phyloP scores from a whole-genome alignment of 2,113 vertebrate genomes.

The Hymenochirus boettgeri region DNA sequence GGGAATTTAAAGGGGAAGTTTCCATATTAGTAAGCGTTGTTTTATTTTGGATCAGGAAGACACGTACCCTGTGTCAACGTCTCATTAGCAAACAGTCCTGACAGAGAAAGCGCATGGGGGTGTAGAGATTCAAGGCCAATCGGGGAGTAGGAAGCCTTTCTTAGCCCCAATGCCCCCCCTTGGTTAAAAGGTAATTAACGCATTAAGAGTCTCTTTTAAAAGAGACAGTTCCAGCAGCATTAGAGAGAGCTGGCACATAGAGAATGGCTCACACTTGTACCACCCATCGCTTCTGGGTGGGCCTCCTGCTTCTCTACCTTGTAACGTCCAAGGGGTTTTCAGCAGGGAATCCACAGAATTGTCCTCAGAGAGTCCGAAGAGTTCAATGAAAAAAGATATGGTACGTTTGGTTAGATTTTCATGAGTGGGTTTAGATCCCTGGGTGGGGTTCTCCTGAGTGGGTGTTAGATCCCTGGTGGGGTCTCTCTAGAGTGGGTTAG shows the following conservation, averaged over 20 bases:
- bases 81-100: neutral
- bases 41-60: no score
- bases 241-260: neutral
- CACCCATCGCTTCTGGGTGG: neutral
- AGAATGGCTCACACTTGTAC: neutral
- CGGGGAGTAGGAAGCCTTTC: neutral
- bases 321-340: neutral
- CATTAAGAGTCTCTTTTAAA: neutral
- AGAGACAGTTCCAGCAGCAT: neutral
- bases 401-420: slow-evolving; percentile 13
- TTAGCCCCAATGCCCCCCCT: neutral
- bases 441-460: neutral
- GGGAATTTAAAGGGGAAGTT: no score
- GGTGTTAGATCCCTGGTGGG: neutral
- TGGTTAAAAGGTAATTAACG: neutral
- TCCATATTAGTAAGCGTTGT: no score
- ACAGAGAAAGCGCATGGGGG: neutral
- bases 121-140: slow-evolving; percentile 11
- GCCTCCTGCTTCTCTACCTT: slow-evolving; percentile 1
- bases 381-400: slow-evolving; percentile 35
- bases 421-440: neutral
- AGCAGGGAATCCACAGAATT: neutral
- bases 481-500: slow-evolving; percentile 3
- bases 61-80: no score
- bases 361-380: neutral